These are phyloP conservation scores for Noctilio leporinus DNA, from an alignment of 2,113 vertebrate species.

Conservation along the genomic window DNA sequence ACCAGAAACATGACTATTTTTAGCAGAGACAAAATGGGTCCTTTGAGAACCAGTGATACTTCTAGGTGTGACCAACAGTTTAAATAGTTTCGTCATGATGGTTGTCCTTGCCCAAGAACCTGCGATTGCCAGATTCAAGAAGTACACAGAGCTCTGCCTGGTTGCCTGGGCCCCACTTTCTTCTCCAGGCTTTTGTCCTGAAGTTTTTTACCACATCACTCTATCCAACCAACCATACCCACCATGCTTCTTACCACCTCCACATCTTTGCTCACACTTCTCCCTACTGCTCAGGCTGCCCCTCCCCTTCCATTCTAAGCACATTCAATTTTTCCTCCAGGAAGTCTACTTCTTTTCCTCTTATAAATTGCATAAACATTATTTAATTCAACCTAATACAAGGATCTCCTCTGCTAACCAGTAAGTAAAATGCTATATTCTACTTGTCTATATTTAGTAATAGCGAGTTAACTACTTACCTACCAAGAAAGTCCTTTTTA, in stretches of 20 bases:
- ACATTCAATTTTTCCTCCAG: not conserved
- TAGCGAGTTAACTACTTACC: not conserved
- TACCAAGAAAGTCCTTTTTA: not conserved
- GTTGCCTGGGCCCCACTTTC: not conserved
- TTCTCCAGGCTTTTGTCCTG: not conserved
- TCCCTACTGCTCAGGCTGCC: not conserved
- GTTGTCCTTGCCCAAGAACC: not conserved
- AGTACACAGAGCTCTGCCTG: not conserved
- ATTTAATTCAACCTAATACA: not conserved
- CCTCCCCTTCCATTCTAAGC: not conserved
- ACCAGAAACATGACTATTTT: not conserved
- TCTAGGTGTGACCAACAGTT: not conserved
- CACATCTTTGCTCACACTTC: not conserved
- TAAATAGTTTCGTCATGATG: not conserved
- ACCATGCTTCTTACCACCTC: not conserved
- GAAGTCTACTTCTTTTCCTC: constrained; percentile 9
- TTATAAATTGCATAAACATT: not conserved
- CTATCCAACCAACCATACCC: not conserved
- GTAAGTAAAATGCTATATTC: not conserved
- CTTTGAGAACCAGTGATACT: not conserved
- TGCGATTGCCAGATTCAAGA: not conserved
- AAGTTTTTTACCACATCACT: not conserved
- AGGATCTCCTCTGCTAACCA: not conserved
- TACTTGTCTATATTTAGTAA: not conserved
- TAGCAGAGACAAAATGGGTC: not conserved